Conservation (phyloP, 2,113 vertebrate genomes). For the Pelecanus crispus region DNA sequence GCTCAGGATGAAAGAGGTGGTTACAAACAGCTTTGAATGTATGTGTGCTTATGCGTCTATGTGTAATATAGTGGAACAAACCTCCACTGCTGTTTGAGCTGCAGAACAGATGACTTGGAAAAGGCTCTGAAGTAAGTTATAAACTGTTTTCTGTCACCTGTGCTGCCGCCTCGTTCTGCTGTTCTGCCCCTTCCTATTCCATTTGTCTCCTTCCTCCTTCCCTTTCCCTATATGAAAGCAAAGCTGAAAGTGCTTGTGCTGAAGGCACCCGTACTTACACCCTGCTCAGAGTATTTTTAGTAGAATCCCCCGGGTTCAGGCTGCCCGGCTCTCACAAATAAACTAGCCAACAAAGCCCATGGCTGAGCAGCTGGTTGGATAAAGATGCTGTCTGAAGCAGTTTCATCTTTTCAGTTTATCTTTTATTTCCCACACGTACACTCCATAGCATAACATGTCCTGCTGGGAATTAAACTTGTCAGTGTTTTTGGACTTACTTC, state of each 20-base stretch:
- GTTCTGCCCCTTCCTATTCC: not conserved
- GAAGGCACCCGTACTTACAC: not conserved
- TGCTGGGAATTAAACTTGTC: not conserved
- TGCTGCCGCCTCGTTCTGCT: not conserved
- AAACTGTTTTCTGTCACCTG: not conserved
- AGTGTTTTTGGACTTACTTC: not conserved
- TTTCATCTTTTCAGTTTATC: not conserved
- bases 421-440: not conserved
- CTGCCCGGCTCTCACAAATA: not conserved
- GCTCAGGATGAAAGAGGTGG: not conserved
- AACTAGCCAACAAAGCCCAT: not conserved
- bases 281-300: not conserved
- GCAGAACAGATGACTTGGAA: not conserved
- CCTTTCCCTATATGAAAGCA: not conserved
- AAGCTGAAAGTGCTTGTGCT: not conserved
- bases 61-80: rapidly evolving
- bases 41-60: not conserved
- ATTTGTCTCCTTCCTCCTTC: not conserved
- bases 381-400: not conserved
- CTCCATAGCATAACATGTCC: not conserved
- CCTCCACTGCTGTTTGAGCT: not conserved
- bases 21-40: not conserved
- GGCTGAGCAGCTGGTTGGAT: not conserved
- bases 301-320: not conserved
- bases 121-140: not conserved